Base-by-base conservation (phyloP, 2,888 invertebrate species). In the Cephus spinipes region DNA sequence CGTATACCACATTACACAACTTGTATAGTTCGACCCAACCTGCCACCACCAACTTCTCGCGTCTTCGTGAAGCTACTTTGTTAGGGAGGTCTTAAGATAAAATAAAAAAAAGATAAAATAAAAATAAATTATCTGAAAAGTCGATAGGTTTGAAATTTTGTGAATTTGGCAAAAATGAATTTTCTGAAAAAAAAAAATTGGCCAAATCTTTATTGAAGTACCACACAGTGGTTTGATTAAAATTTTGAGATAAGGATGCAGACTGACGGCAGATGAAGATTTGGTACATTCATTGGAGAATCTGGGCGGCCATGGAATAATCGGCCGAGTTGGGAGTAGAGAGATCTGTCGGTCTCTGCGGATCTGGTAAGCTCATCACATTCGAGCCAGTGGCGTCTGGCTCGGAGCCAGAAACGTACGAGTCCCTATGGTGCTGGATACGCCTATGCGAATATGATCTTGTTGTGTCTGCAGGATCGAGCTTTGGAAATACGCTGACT, bases 291-390 rank as follows among this genome's bases (percentile, higher is more conserved):
- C 55, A 9, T 55, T 23, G 23, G 55, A 55, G 9, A 55, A 23
- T 9, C 82, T 82, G 80, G 82, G 79, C 81, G 83, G 83, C 83
- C 84, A 83, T 84, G 83, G 23, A 85, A 85, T 85, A 84, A 85
- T 85, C 81, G 80, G 40, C 40, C 40, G 15, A 55, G 23, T 9
- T 9, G 55, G 9, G 55, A 55, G 55, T 0, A 73, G 76, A 76
- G 78, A 75, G 55, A 31, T 68, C 78, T 76, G 15, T 33, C 35
- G 34, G 74, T 74, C 74, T 74, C 74, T 35, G 74, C 23, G 74
- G n/a, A 74, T 71, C 77, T 68, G 75, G 76, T 74, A 77, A 77
- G 73, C 75, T 79, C 77, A 73, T 75, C 36, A 73, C 75, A 77
- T 71, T 77, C 79, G 73, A 68, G 77, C 73, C 79, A 79, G 75